A percentile compares a stretch with the other conserved stretches of the same genome.
Evolutionary conservation across 2,797 vertebrate species (phyloP).

Genomic region (Rhabdophis nuchalis): DNA sequence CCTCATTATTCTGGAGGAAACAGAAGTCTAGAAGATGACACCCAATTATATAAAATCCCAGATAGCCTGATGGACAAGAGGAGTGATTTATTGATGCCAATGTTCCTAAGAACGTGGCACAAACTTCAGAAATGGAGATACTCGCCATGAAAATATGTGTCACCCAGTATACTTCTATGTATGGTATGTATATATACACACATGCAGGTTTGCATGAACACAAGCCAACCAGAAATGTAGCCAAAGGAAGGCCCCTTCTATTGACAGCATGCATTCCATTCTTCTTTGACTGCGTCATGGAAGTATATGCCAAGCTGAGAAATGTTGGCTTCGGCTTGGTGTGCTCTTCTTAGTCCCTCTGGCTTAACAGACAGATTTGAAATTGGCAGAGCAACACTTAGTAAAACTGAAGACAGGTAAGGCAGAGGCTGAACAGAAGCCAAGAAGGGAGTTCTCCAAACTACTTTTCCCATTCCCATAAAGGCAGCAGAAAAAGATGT

Average conservation of each 20-base stretch:
- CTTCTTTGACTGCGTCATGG: neutral
- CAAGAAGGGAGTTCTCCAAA: neutral
- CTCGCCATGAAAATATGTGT: neutral
- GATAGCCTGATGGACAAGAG: neutral
- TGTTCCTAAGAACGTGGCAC: neutral
- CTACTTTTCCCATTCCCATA: neutral
- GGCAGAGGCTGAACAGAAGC: neutral
- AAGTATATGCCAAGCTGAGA: neutral
- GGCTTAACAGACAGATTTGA: neutral
- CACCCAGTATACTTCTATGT: neutral
- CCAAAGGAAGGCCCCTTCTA: neutral
- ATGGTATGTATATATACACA: neutral
- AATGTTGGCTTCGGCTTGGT: neutral
- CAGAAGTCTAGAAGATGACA: neutral
- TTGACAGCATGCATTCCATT: neutral
- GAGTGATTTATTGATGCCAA: neutral
- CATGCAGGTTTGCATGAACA: neutral
- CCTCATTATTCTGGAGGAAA: neutral
- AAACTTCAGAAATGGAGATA: neutral
- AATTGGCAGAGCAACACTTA: neutral
- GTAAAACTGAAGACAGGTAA: neutral
- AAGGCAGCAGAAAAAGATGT: neutral
- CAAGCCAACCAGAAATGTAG: neutral
- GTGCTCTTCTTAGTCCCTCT: neutral
- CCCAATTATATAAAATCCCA: neutral